Conservation (phyloP, 2,888 invertebrate genomes). For the Yponomeuta evonymella region DNA sequence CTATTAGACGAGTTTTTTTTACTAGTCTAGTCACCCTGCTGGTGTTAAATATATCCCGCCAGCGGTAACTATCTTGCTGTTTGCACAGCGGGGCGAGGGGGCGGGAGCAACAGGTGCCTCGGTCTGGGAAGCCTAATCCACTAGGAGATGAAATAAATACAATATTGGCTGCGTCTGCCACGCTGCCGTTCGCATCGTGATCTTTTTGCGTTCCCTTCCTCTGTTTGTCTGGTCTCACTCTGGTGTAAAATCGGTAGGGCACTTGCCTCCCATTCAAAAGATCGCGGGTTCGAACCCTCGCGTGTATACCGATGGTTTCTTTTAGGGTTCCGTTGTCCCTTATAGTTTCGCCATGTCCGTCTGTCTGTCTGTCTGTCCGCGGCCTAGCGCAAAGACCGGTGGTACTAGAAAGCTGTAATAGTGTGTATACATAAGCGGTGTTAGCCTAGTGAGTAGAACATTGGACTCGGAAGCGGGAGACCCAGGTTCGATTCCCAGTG, state of each 20-base stretch:
- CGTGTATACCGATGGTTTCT: no score
- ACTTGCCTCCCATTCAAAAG: no score
- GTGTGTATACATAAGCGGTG: no score
- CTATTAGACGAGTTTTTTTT: background rate
- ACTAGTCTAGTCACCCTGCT: background rate
- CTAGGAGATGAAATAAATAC: constrained; percentile 65
- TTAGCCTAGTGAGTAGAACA: no score
- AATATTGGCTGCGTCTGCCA: constrained; percentile 30
- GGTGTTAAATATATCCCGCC: background rate
- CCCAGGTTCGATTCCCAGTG: no score
- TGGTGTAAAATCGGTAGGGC: background rate
- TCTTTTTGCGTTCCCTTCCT: constrained; percentile 10
- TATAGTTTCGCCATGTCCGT: no score
- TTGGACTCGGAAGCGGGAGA: no score
- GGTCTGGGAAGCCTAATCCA: constrained; percentile 58
- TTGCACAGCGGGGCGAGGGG: constrained; percentile 19
- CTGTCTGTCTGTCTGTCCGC: no score
- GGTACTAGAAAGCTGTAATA: no score
- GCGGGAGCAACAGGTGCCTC: constrained; percentile 61
- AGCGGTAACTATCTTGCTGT: constrained; percentile 15
- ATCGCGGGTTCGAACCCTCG: no score
- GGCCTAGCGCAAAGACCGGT: no score
- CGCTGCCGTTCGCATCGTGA: background rate
- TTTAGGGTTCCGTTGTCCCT: no score
- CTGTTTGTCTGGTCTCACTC: constrained; percentile 12